Evolutionary conservation across 2,797 vertebrate genomes (phyloP).

Genomic region (Microtus californicus): DNA sequence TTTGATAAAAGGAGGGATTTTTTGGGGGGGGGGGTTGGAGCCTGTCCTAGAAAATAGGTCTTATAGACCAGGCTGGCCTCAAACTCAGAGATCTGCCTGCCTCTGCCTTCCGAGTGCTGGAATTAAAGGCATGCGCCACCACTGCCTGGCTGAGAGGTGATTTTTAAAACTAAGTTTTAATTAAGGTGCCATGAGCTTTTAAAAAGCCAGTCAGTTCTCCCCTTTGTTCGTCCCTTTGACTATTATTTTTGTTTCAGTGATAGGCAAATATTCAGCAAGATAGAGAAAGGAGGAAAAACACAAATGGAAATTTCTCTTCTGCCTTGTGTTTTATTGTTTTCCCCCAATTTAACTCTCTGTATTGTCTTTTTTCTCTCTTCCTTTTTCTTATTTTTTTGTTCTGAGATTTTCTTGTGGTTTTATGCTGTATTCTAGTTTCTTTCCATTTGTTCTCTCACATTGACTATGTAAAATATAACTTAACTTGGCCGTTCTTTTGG

Average conservation of each 20-base stretch:
- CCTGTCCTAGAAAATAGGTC: too few relatives aligned
- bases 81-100: too few relatives aligned
- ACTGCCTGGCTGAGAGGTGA: not conserved
- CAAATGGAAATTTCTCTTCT: not conserved
- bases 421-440: not conserved
- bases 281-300: not conserved
- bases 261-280: not conserved
- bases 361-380: not conserved
- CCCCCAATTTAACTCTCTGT: not conserved
- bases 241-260: not conserved
- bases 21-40: too few relatives aligned
- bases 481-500: not conserved
- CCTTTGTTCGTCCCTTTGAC: not conserved
- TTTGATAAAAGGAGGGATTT: not conserved
- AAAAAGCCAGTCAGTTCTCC: not conserved
- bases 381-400: not conserved
- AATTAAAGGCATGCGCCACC: too few relatives aligned
- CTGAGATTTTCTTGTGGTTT: not conserved
- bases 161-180: conserved; percentile 53
- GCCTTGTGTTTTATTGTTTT: not conserved
- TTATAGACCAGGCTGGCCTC: too few relatives aligned
- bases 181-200: not conserved
- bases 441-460: not conserved
- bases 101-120: too few relatives aligned
- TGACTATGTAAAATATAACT: not conserved